Evolutionary conservation across 2,113 vertebrate genomes (phyloP).

Genomic region (Cisticola juncidis): DNA sequence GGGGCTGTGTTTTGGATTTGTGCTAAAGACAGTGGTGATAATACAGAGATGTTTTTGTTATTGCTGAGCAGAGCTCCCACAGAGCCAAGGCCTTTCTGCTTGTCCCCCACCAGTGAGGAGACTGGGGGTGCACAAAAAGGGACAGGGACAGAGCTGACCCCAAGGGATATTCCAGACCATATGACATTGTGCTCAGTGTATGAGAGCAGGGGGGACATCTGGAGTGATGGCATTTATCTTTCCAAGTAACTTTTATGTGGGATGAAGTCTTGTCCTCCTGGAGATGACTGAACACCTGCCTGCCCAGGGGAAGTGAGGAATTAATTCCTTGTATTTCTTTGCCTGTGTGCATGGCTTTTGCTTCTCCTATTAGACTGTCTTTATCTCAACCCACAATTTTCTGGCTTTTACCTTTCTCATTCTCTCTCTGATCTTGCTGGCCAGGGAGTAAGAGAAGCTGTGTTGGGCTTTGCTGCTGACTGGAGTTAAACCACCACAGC

Average conservation of each 20-base stretch:
- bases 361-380: not conserved
- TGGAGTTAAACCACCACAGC: not conserved
- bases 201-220: not conserved
- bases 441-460: not conserved
- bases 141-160: not conserved
- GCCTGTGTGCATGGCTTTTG: not conserved
- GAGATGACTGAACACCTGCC: not conserved
- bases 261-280: not conserved
- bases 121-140: not conserved
- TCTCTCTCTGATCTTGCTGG: not conserved
- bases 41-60: not conserved
- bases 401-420: not conserved
- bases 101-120: not conserved
- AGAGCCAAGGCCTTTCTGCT: not conserved
- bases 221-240: not conserved
- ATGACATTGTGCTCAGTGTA: not conserved
- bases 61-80: not conserved
- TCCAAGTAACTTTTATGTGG: not conserved
- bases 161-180: not conserved
- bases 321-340: not conserved
- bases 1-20: not conserved
- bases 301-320: not conserved
- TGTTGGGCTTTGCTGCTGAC: not conserved
- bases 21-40: not conserved
- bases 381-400: not conserved